These are phyloP conservation scores for Lytechinus pictus DNA, from an alignment of 35 echinoderm and acorn worm species.

Conservation along the genomic window DNA sequence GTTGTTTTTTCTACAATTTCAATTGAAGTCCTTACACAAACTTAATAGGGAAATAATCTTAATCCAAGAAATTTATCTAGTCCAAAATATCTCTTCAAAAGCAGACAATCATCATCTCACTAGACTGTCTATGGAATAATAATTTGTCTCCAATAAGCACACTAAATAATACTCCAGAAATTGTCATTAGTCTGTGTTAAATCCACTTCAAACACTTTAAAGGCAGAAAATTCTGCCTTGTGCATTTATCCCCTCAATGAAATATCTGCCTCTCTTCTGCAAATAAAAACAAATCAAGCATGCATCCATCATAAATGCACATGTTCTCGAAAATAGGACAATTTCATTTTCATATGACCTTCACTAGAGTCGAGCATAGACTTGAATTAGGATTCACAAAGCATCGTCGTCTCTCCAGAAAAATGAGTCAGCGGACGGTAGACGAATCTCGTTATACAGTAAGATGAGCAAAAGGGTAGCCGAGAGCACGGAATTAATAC, in stretches of 20 bases:
- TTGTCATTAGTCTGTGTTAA: not conserved
- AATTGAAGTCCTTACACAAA: too few relatives aligned
- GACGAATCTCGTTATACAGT: not conserved
- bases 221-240: not conserved
- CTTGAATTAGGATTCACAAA: not conserved
- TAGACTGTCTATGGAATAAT: not conserved
- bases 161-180: not conserved
- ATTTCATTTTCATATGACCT: not conserved
- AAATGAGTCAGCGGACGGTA: not conserved
- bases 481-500: constrained; percentile 9
- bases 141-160: not conserved
- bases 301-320: not conserved
- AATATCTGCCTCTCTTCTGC: not conserved
- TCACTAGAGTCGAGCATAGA: not conserved
- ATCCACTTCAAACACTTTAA: not conserved
- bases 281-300: not conserved
- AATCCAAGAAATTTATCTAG: not conserved
- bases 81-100: not conserved
- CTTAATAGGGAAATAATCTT: not conserved
- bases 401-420: not conserved
- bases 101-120: not conserved
- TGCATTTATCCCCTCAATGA: not conserved
- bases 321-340: not conserved
- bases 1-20: too few relatives aligned
- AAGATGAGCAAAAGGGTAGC: not conserved